Conservation (phyloP, 2,888 invertebrate species). For the Leptinotarsa peninsularis region DNA sequence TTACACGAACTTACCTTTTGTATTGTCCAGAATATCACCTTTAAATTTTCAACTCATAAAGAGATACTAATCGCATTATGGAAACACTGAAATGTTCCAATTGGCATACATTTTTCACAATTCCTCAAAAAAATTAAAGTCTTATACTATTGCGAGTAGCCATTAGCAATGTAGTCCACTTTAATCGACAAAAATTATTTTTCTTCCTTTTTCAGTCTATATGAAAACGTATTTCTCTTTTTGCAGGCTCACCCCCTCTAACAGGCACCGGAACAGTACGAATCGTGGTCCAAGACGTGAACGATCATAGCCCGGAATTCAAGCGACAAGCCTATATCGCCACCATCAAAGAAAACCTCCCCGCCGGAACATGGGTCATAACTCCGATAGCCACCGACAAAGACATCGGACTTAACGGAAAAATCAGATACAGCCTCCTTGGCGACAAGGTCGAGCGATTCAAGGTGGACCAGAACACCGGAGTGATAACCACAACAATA, state of each 20-base stretch:
- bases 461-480: conserved; percentile 81
- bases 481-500: conserved; percentile 80
- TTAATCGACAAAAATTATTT: too few species aligned
- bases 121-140: too few species aligned
- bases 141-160: too few species aligned
- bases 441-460: conserved; percentile 87
- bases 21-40: not conserved
- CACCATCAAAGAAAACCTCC: conserved; percentile 84
- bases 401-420: conserved; percentile 87
- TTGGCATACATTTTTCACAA: too few species aligned
- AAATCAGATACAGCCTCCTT: conserved; percentile 85
- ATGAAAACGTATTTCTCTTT: not conserved
- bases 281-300: conserved; percentile 92
- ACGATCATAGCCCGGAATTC: conserved; percentile 93
- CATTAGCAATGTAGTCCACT: too few species aligned
- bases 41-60: too few species aligned
- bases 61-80: too few species aligned
- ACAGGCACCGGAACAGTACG: conserved; percentile 93
- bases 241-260: conserved; percentile 88
- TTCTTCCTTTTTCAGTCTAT: too few species aligned
- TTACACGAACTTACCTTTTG: not conserved
- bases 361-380: conserved; percentile 81
- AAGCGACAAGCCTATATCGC: conserved; percentile 84
- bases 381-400: conserved; percentile 84
- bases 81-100: too few species aligned